Percentiles rank a stretch among this genome's conserved stretches.
Conservation (phyloP, 1,140 invertebrate species). For the Uloborus diversus region DNA sequence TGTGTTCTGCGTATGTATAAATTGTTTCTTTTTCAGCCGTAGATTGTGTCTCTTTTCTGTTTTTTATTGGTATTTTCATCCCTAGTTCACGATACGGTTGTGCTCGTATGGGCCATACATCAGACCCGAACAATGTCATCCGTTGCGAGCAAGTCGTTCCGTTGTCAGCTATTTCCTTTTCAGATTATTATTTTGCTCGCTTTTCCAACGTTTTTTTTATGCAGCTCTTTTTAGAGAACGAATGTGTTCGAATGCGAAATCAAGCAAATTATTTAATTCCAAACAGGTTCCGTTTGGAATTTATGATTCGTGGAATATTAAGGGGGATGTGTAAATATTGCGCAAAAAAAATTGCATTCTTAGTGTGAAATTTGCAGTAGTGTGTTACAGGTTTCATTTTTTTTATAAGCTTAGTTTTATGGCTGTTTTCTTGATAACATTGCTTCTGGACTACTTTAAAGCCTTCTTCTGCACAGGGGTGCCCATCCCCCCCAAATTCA, state of each 20-base stretch:
- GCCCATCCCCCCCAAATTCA: too few species aligned
- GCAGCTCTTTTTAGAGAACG: slow-evolving; percentile 13
- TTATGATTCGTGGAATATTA: slow-evolving; percentile 17
- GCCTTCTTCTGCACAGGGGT: too few species aligned
- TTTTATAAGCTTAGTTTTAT: too few species aligned
- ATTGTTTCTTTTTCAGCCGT: slow-evolving; percentile 50
- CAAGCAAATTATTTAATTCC: slow-evolving; percentile 54
- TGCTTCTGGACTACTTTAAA: too few species aligned
- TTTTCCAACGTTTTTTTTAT: too few species aligned
- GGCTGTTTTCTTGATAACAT: too few species aligned
- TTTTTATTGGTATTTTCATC: neutral
- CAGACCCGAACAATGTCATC: slow-evolving; percentile 39
- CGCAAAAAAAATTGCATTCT: too few species aligned
- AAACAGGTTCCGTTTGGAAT: slow-evolving; percentile 48
- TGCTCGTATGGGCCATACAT: slow-evolving; percentile 37
- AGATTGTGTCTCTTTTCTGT: slow-evolving; percentile 8
- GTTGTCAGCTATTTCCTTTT: slow-evolving; percentile 49
- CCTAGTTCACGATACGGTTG: slow-evolving; percentile 35
- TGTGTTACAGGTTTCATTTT: too few species aligned
- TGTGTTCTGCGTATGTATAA: slow-evolving; percentile 40
- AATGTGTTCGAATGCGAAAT: slow-evolving; percentile 47
- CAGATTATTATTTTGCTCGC: slow-evolving; percentile 39
- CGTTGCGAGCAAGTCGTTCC: slow-evolving; percentile 35
- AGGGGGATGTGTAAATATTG: slow-evolving; percentile 20
- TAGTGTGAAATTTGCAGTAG: too few species aligned